Conservation (phyloP, 2,797 vertebrate genomes). For the Chaetophractus vellerosus region DNA sequence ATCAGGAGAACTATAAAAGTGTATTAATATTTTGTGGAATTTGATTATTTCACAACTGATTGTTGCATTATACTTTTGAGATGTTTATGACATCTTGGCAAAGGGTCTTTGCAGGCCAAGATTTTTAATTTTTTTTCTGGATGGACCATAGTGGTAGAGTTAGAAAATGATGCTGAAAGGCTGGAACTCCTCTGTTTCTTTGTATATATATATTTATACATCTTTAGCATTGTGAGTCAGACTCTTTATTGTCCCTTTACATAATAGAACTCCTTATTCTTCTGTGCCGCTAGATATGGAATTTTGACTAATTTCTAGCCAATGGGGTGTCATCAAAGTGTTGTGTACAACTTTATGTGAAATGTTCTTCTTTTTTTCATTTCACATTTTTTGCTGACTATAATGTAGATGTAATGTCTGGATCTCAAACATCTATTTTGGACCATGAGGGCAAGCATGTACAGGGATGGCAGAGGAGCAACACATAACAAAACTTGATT, state of each 20-base stretch:
- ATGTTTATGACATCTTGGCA: neutral
- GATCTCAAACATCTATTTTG: neutral
- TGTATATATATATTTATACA: neutral
- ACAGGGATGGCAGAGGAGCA: neutral
- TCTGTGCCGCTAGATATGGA: neutral
- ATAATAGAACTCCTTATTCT: neutral
- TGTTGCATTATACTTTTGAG: neutral
- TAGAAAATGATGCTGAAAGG: neutral
- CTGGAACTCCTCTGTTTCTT: neutral
- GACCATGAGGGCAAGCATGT: neutral
- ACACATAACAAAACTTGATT: neutral
- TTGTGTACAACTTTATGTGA: neutral
- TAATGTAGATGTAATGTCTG: neutral
- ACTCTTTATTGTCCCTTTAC: neutral
- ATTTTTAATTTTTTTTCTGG: neutral
- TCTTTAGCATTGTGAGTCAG: neutral
- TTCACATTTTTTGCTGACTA: neutral
- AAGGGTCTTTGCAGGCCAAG: neutral
- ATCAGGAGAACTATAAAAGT: neutral
- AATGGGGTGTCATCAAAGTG: neutral
- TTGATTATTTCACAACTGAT: slow-evolving; percentile 32
- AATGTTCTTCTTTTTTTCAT: neutral
- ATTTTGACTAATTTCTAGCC: slow-evolving; percentile 23
- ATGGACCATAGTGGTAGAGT: neutral
- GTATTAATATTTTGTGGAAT: neutral